These are phyloP conservation scores for Delichon dasypus DNA, from an alignment of 2,797 vertebrate genomes.

Conservation along the genomic window DNA sequence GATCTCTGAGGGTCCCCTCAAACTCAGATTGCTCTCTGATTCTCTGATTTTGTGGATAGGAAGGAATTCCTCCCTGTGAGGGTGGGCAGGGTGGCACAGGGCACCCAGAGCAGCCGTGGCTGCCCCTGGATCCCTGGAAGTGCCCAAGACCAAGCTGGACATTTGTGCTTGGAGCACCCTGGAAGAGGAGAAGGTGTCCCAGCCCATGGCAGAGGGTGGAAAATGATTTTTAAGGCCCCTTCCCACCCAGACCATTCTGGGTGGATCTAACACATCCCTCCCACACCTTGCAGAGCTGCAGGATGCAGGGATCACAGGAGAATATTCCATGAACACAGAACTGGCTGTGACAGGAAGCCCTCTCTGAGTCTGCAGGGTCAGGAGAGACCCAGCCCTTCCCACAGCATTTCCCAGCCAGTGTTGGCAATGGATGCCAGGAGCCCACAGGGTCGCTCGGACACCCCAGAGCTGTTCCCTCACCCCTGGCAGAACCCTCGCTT, in stretches of 20 bases:
- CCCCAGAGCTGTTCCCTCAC: background rate
- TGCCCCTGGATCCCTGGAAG: background rate
- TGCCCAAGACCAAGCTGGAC: background rate
- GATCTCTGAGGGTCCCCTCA: background rate
- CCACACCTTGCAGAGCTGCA: background rate
- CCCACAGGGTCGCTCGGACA: background rate
- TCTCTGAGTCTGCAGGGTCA: background rate
- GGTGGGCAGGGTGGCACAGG: background rate
- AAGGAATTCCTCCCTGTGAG: fast-evolving
- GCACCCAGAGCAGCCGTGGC: background rate
- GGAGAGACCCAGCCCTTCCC: background rate
- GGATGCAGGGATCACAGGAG: background rate
- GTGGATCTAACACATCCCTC: background rate
- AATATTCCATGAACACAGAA: fast-evolving
- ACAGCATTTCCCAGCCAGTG: fast-evolving
- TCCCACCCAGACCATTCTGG: background rate
- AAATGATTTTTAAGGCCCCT: background rate
- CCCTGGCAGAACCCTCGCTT: fast-evolving
- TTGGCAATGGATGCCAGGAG: background rate
- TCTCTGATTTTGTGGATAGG: background rate
- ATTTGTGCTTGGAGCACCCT: background rate
- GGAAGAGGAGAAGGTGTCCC: fast-evolving
- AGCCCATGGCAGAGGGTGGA: too few relatives aligned
- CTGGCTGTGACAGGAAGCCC: background rate
- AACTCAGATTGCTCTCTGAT: background rate